Evolutionary conservation across 2,113 vertebrate species (phyloP).

Genomic region (Tiliqua scincoides): DNA sequence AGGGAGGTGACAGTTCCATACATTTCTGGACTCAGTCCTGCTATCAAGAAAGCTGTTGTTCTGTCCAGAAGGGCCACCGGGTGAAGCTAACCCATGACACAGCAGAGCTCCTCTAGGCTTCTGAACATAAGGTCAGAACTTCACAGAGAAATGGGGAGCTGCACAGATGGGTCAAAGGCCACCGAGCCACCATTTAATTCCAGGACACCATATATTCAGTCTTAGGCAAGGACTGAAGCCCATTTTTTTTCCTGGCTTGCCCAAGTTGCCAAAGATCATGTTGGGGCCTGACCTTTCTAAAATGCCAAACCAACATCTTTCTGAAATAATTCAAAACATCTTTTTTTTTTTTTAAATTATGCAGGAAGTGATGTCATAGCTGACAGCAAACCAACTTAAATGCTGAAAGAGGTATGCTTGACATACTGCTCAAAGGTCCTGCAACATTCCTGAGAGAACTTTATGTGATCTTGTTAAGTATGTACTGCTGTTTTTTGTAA

Average conservation of each 20-base stretch:
- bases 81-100: accelerated
- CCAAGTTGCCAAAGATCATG: neutral
- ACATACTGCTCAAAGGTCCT: neutral
- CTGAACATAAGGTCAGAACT: neutral
- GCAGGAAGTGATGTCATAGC: neutral
- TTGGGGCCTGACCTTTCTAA: neutral
- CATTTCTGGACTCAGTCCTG: neutral
- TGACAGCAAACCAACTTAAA: neutral
- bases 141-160: accelerated
- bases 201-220: accelerated
- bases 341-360: neutral
- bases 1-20: neutral
- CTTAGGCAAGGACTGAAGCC: neutral
- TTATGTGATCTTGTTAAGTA: too few species aligned
- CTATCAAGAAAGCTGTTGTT: neutral
- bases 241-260: neutral
- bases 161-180: neutral
- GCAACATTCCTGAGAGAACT: too few species aligned
- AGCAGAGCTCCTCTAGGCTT: neutral
- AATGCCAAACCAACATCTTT: neutral
- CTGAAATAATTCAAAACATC: neutral
- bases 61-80: neutral
- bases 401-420: too few species aligned
- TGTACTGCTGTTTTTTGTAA: too few species aligned
- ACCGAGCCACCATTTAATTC: neutral